Conservation (phyloP, 2,113 vertebrate species). For the Trochalopteron elliotii region DNA sequence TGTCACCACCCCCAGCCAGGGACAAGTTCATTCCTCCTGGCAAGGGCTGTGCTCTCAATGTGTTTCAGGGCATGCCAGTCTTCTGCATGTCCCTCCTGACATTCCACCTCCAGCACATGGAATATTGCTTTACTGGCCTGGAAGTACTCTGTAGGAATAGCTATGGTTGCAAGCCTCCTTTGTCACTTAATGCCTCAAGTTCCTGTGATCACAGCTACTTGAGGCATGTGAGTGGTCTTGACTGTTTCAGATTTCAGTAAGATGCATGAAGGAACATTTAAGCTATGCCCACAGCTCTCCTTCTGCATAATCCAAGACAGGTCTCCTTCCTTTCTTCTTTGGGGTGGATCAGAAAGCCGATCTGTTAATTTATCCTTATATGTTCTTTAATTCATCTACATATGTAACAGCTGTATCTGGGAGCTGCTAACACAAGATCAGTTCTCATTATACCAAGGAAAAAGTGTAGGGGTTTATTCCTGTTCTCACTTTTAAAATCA, state of each 20-base stretch:
- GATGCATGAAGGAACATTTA: not conserved
- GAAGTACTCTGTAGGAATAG: not conserved
- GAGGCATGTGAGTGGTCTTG: not conserved
- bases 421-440: not conserved
- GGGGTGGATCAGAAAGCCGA: not conserved
- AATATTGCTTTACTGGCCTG: not conserved
- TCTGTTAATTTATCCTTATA: not conserved
- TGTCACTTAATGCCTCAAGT: not conserved
- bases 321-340: not conserved
- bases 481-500: not conserved
- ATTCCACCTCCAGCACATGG: not conserved
- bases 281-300: not conserved
- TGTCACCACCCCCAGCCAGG: fast-evolving
- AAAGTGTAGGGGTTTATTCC: not conserved
- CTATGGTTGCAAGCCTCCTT: not conserved
- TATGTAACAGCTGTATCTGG: not conserved
- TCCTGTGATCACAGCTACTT: not conserved
- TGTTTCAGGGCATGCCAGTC: not conserved
- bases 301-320: not conserved
- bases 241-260: not conserved
- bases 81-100: not conserved
- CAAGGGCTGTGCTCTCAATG: not conserved
- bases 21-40: not conserved
- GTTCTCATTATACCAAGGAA: not conserved
- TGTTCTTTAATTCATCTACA: not conserved